Evolutionary conservation across 2,888 invertebrate genomes (phyloP), one percentile per base, ranked within the genome.

Genomic region (Temnothorax ravouxi): DNA sequence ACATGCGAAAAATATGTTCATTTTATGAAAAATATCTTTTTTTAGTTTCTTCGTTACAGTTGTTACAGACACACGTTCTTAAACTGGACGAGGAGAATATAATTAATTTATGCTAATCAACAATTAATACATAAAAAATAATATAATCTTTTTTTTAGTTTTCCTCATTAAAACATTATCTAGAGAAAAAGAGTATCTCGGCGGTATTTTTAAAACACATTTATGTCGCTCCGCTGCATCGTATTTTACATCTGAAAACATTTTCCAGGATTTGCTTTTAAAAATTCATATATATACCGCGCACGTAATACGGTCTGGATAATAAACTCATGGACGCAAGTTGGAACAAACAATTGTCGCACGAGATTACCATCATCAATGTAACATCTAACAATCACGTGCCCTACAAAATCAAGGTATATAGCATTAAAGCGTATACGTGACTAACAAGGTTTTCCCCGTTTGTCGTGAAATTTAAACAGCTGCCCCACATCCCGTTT

Each of bases 381-480:
- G 21, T 69, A 59, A 54, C 21, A 79, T 56, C 56, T 29, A 67
- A 59, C 67, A 52, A 79, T 79, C 47, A 44, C 34, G 15, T 5
- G 18, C n/a, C 15, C n/a, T 9, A 41, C 11, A 67, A 77, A 67
- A 59, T 79, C 47, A 69, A 69, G 47, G 6, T 34, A 69, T 59
- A 79, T 69, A 38, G 18, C 5, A 59, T 69, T 79, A 69, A 69
- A 47, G 5, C 4, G 3, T 50, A 47, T 79, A 79, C 47, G 34
- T 29, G 67, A 67, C 47, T 79, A 79, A 79, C 47, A 59, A 59
- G 59, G 21, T 76, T 56, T 67, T 47, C 44, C 56, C 67, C 67
- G 21, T 59, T 47, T 8, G 15, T 15, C 5, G 15, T 47, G 34
- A 79, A 79, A 69, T 71, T 69, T 69, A 69, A 79, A 79, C 77